Conservation (phyloP, 1,140 invertebrate species). For the Sitophilus oryzae region DNA sequence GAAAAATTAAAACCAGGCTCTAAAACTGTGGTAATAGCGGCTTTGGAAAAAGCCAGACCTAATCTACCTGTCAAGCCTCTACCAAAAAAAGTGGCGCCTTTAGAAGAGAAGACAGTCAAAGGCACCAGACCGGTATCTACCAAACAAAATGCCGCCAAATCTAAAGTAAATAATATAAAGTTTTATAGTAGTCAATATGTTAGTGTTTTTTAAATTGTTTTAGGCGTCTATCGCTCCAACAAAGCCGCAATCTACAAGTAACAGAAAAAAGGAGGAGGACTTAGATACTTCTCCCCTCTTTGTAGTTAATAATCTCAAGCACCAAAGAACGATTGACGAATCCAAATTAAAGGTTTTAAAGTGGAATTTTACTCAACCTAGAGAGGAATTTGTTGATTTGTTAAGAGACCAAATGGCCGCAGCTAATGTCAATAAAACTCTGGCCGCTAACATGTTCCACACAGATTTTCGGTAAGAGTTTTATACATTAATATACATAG, state of each 20-base stretch:
- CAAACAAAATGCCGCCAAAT: constrained; percentile 37
- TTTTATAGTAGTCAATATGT: not conserved
- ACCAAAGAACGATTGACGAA: constrained; percentile 86
- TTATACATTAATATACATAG: not conserved
- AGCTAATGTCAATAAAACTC: constrained; percentile 77
- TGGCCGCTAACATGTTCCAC: constrained; percentile 90
- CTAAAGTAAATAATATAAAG: constrained; percentile 27
- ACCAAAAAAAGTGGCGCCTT: constrained; percentile 48
- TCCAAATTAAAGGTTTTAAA: constrained; percentile 87
- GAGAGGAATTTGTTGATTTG: constrained; percentile 90
- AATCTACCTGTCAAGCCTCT: constrained; percentile 78
- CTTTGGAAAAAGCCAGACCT: constrained; percentile 79
- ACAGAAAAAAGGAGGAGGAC: constrained; percentile 81
- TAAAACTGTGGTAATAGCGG: constrained; percentile 68
- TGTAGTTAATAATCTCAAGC: constrained; percentile 80
- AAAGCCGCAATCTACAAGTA: constrained; percentile 41
- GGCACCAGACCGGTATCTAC: constrained; percentile 36
- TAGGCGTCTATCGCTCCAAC: constrained; percentile 20
- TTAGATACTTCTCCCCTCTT: constrained; percentile 74
- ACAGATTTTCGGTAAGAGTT: constrained; percentile 72
- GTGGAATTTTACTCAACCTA: constrained; percentile 93
- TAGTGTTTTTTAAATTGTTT: constrained; percentile 5
- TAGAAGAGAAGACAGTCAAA: constrained; percentile 46
- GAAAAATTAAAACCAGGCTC: constrained; percentile 86
- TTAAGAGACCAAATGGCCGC: constrained; percentile 86